Conservation (phyloP, 2,113 vertebrate species). For the Hippolais icterina region DNA sequence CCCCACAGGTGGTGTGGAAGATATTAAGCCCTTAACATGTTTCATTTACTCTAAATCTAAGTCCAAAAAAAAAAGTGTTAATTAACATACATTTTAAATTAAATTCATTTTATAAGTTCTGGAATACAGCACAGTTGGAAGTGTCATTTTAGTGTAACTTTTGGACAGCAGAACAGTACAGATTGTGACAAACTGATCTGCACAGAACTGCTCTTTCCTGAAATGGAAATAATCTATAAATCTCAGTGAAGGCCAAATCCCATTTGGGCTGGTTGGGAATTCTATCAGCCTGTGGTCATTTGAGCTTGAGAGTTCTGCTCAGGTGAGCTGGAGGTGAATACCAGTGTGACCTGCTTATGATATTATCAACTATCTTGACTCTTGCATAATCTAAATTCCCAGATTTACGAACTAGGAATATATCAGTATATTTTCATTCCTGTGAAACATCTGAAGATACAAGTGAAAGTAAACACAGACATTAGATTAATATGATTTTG, state of each 20-base stretch:
- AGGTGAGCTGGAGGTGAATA: neutral
- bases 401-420: neutral
- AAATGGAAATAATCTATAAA: neutral
- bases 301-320: neutral
- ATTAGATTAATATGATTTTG: conserved; percentile 19
- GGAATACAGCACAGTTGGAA: neutral
- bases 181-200: neutral
- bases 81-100: neutral
- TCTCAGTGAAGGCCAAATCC: neutral
- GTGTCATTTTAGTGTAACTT: neutral
- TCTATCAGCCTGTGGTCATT: neutral
- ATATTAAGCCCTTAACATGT: neutral
- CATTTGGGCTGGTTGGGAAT: neutral
- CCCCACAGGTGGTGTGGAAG: neutral
- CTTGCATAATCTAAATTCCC: neutral
- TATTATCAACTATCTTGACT: neutral
- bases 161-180: neutral
- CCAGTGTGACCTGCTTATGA: neutral
- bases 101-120: neutral
- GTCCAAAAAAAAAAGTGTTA: neutral
- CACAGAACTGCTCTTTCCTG: neutral
- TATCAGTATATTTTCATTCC: neutral
- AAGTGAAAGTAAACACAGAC: neutral
- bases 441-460: neutral
- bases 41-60: neutral